Base-by-base conservation (phyloP, 2,797 vertebrate species). In the Diceros bicornis region DNA sequence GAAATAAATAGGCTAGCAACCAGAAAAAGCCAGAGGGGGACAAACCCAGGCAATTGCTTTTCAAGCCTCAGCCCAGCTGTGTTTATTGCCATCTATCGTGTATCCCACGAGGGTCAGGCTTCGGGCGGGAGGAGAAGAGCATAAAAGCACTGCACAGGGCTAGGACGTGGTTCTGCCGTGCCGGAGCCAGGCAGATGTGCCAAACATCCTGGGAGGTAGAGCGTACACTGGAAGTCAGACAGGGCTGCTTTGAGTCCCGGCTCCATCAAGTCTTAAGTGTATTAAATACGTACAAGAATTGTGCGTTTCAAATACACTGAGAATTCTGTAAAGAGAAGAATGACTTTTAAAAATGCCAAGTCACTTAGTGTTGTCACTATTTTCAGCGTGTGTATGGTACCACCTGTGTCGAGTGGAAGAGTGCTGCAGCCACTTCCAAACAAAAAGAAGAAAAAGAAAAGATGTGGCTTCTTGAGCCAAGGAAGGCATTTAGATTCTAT, bases 31-130 rank as follows among this genome's bases (percentile, higher is more conserved):
- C 71, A 95, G 78, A 87, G 57, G 94, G 50, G 37, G 27, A 81
- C 62, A 89, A 97, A 72, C 74, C 69, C 91, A n/a, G 75, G 50
- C 64, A 62, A 81, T 44, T 91, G 89, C 68, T 92, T 94, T 95
- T 79, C 78, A 94, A 93, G 62, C 64, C 34, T 75, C 59, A 37
- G 66, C 32, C 52, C 78, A 97, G 91, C 83, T 91, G 82, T 95
- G 82, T 89, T 96, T 93, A 84, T 84, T 93, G 87, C 85, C 12
- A 32, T 59, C 91, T 18, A 3, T 75, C 71, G 61, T 29, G 7
- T 25, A n/a, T 32, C 79, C 74, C 64, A 34, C 0, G 4, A 66
- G 84, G 75, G 21, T 78, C 77, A 57, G 66, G 50, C 61, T 96
- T 52, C 2, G 1, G 25, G 66, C 25, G 9, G 55, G 12, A 75